Conservation (phyloP, 2,113 vertebrate species). For the Sapajus apella region DNA sequence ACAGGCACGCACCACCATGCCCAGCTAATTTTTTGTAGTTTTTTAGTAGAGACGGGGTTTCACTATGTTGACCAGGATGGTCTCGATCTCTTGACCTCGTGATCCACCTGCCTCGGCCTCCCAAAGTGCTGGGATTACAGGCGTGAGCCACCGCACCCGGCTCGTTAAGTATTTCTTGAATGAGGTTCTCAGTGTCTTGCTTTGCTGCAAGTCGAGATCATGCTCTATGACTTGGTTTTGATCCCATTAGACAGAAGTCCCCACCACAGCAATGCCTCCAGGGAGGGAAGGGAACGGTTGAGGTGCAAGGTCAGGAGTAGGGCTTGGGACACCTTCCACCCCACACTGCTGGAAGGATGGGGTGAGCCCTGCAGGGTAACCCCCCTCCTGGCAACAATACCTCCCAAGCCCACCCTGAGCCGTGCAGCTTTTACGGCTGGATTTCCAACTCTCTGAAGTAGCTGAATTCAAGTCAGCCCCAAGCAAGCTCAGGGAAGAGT, state of each 20-base stretch:
- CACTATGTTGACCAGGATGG: no score
- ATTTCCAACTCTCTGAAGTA: neutral
- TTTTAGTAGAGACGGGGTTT: no score
- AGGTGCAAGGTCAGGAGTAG: neutral
- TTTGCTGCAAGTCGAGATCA: neutral
- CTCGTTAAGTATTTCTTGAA: neutral
- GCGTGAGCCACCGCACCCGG: no score
- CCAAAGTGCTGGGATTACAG: no score
- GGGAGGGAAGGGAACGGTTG: constrained; percentile 28
- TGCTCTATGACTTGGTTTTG: neutral
- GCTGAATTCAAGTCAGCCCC: neutral
- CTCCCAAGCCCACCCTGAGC: neutral
- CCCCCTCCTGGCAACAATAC: neutral
- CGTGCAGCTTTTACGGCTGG: neutral
- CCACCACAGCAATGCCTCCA: neutral
- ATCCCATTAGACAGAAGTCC: neutral
- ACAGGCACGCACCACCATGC: no score
- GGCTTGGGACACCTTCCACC: neutral
- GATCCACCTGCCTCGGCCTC: no score
- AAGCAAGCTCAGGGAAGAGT: neutral
- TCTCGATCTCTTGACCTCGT: no score
- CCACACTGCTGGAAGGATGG: neutral
- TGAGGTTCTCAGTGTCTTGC: neutral
- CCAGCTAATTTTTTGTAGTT: no score
- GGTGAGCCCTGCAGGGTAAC: neutral